A percentile compares a stretch with the other conserved stretches of the same genome.
phyloP scores from a whole-genome alignment of 2,797 vertebrate genomes.

The Sebastes steindachneri region DNA sequence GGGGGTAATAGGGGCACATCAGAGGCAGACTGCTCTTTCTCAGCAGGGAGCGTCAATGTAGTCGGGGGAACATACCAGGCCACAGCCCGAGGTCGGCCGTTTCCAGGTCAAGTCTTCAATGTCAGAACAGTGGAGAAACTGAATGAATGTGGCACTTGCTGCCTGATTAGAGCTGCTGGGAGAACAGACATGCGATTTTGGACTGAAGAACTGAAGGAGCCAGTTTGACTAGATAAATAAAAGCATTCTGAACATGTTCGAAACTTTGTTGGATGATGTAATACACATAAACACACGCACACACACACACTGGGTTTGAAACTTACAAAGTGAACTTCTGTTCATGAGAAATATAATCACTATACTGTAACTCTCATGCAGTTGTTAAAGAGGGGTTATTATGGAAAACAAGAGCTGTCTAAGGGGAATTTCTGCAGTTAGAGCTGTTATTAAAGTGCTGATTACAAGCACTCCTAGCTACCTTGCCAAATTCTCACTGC shows the following conservation, averaged over 20 bases:
- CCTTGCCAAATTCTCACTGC: neutral
- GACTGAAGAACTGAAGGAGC: neutral
- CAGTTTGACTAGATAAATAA: neutral
- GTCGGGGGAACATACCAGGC: constrained; percentile 46
- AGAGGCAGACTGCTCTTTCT: constrained; percentile 43
- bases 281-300: neutral
- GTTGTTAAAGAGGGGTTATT: neutral
- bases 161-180: constrained; percentile 4
- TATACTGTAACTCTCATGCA: neutral
- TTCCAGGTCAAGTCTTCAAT: constrained; percentile 64
- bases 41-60: constrained; percentile 41
- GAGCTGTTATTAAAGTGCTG: neutral
- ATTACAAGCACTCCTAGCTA: neutral
- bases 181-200: neutral
- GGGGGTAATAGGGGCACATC: constrained; percentile 24
- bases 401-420: neutral
- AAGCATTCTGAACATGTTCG: neutral
- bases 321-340: neutral
- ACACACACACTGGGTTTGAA: neutral
- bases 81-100: constrained; percentile 24
- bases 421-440: neutral
- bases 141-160: constrained; percentile 31
- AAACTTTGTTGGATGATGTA: neutral
- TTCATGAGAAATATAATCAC: neutral
- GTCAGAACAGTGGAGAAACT: constrained; percentile 26